Evolutionary conservation across 2,888 invertebrate genomes (phyloP).

Genomic region (Dilophus febrilis): DNA sequence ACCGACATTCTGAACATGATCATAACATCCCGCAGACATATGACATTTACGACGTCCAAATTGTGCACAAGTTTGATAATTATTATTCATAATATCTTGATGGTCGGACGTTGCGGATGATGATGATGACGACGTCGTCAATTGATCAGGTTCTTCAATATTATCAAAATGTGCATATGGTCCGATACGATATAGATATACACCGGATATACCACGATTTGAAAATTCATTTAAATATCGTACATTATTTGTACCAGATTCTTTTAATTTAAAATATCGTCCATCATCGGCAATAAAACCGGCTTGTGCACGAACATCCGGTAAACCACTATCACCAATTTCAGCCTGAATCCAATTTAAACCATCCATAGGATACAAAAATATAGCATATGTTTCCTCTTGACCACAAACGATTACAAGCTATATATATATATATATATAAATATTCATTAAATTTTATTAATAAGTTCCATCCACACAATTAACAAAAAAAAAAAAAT

Average conservation of each 20-base stretch:
- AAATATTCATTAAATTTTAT: no score
- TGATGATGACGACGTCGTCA: constrained; percentile 24
- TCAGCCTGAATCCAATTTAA: constrained; percentile 86
- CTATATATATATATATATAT: constrained; percentile 7
- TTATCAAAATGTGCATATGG: constrained; percentile 41
- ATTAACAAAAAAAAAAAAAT: neutral
- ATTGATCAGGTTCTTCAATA: constrained; percentile 48
- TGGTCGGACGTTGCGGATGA: no score
- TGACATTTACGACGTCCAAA: constrained; percentile 62
- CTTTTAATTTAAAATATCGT: constrained; percentile 53
- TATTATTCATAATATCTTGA: no score
- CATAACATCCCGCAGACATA: constrained; percentile 62
- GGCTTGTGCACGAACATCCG: constrained; percentile 84
- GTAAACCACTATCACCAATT: constrained; percentile 52
- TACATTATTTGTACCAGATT: constrained; percentile 83
- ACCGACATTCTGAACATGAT: constrained; percentile 41
- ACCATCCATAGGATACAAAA: constrained; percentile 73
- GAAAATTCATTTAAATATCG: constrained; percentile 50
- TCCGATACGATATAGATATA: constrained; percentile 79
- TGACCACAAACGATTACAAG: constrained; percentile 22
- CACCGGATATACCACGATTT: constrained; percentile 68
- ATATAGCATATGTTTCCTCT: constrained; percentile 60
- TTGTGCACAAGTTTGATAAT: constrained; percentile 34
- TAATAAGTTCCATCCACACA: neutral
- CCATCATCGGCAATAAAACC: constrained; percentile 78